Conservation (phyloP, 2,888 invertebrate genomes). For the Busseola fusca region DNA sequence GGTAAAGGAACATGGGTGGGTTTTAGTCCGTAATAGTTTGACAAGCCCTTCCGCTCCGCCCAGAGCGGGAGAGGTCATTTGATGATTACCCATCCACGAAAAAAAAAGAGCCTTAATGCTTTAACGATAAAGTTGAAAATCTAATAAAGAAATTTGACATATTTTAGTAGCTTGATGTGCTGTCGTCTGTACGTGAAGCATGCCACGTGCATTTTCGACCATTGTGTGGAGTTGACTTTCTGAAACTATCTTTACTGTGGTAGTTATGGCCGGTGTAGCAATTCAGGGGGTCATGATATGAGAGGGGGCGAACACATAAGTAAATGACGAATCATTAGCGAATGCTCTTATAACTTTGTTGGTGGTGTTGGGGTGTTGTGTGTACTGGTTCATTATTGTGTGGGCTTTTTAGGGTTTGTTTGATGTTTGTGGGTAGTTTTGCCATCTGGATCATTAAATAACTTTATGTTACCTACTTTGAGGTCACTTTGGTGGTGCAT, state of each 20-base stretch:
- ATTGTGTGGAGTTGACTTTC: neutral
- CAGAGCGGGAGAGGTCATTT: too few species aligned
- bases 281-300: constrained; percentile 15
- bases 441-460: neutral
- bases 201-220: neutral
- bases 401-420: neutral
- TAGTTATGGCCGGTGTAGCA: constrained; percentile 7
- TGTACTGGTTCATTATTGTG: constrained; percentile 22
- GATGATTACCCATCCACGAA: too few species aligned
- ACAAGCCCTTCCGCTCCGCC: too few species aligned
- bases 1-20: too few species aligned
- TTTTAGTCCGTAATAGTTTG: too few species aligned
- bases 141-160: too few species aligned
- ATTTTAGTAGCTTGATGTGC: too few species aligned
- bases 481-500: neutral
- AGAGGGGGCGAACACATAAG: constrained; percentile 32
- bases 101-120: too few species aligned
- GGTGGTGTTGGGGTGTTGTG: constrained; percentile 14
- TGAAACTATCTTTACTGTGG: neutral
- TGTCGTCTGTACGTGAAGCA: too few species aligned
- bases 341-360: constrained; percentile 32
- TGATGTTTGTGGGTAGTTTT: neutral
- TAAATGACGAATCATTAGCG: constrained; percentile 59
- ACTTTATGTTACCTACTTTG: neutral
- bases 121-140: too few species aligned